Percentiles rank a stretch among this genome's conserved stretches.
phyloP scores from a whole-genome alignment of 2,113 vertebrate genomes.

The Rallus limicola region DNA sequence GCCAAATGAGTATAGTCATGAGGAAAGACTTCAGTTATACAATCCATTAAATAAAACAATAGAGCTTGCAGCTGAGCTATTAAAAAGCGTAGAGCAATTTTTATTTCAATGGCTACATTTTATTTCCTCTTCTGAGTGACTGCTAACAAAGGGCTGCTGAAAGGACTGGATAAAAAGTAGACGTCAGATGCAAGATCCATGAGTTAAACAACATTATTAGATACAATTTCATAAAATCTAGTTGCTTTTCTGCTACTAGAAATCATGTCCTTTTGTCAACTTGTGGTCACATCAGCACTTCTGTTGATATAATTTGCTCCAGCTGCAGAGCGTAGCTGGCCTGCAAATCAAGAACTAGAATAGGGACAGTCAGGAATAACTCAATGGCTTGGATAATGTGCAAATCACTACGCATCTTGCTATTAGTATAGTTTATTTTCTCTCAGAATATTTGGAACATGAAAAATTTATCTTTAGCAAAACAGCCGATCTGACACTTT shows the following conservation, averaged over 20 bases:
- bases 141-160: slow-evolving; percentile 87
- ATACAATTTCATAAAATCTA: slow-evolving; percentile 90
- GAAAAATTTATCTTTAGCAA: slow-evolving; percentile 86
- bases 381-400: slow-evolving; percentile 88
- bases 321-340: slow-evolving; percentile 87
- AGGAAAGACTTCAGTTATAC: slow-evolving; percentile 87
- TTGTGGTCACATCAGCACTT: slow-evolving; percentile 91
- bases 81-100: slow-evolving; percentile 89
- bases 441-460: slow-evolving; percentile 84
- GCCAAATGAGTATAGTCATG: slow-evolving; percentile 84
- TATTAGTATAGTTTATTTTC: slow-evolving; percentile 84
- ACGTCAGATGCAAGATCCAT: slow-evolving; percentile 88
- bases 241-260: slow-evolving; percentile 88
- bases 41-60: slow-evolving; percentile 89
- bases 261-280: slow-evolving; percentile 91
- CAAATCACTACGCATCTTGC: slow-evolving; percentile 85
- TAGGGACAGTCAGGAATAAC: slow-evolving; percentile 89
- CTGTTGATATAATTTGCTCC: slow-evolving; percentile 90
- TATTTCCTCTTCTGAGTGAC: slow-evolving; percentile 88
- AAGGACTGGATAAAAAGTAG: slow-evolving; percentile 88
- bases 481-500: slow-evolving; percentile 82
- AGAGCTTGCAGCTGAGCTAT: slow-evolving; percentile 89
- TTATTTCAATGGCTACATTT: slow-evolving; percentile 89
- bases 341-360: slow-evolving; percentile 89
- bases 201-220: slow-evolving; percentile 90